Base-by-base conservation (phyloP, 1,140 invertebrate genomes). In the Bombus terrestris region DNA sequence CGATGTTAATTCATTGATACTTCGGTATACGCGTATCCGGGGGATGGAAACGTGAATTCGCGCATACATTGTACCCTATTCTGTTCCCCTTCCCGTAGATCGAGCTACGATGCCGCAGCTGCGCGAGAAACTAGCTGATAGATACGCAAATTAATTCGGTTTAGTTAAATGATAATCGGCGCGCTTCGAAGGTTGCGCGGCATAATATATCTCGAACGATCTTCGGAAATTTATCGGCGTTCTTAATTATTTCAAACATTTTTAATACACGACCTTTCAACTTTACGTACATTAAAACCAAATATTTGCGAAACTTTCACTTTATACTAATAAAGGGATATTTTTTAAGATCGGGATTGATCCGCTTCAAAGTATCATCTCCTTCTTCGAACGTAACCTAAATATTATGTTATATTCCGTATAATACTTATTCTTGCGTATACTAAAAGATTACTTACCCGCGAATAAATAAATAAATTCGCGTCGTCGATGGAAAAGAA, bases 91-190 rank as follows among this genome's bases (percentile, higher is more conserved):
- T 53, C 32, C 81, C 39, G 57, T 47, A 47, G 43, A 18, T 32
- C 37, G 25, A 2, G 25, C 57, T 39, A 41, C 35, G 79, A 71
- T 81, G 81, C 66, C 79, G 83, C 69, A 84, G 69, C 72, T 86
- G 85, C 59, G 41, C 57, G 57, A 86, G 84, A 69, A 83, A 41
- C 57, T 62, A 28, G 41, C 57, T 66, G 81, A 89, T 89, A 84
- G 84, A 86, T 75, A 85, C 85, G 88, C 88, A 90, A 90, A 90
- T 90, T 89, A 90, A 90, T 83, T 90, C 82, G 85, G 59, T 89
- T 90, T 89, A 89, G 87, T 77, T 79, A 80, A 85, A 90, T 85
- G 89, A 90, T 90, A 90, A 90, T 90, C 86, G 81, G 85, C 79
- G 66, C 18, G 86, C 62, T 89, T 53, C 81, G 81, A 74, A 87